Percentiles rank a stretch among this genome's conserved stretches.
phyloP scores from a whole-genome alignment of 2,888 invertebrate genomes.

The Nomada ruficornis region DNA sequence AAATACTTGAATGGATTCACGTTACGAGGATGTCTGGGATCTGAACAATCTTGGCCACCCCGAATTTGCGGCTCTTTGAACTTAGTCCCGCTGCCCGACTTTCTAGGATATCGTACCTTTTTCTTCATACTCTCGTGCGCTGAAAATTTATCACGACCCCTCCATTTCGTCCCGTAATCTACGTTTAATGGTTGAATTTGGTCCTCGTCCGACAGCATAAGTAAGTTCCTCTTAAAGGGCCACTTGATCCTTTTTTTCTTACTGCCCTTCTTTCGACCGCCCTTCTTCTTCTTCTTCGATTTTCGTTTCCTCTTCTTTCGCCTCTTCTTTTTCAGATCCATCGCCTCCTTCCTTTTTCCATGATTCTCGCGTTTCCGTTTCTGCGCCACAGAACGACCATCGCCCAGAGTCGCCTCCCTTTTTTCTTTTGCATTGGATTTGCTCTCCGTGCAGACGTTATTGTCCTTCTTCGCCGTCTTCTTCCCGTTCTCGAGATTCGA shows the following conservation, averaged over 20 bases:
- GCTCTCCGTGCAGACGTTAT: background rate
- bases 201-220: constrained; percentile 55
- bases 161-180: background rate
- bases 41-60: constrained; percentile 85
- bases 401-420: constrained; percentile 1
- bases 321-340: constrained; percentile 9
- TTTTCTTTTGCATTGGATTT: constrained; percentile 21
- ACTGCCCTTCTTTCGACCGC: constrained; percentile 35
- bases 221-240: constrained; percentile 66
- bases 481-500: background rate
- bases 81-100: background rate
- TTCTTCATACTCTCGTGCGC: too few species aligned
- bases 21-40: constrained; percentile 80
- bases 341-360: constrained; percentile 7
- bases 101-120: background rate
- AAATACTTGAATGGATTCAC: constrained; percentile 83
- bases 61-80: constrained; percentile 78
- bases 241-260: constrained; percentile 48
- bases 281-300: constrained; percentile 37
- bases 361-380: background rate
- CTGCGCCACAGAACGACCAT: background rate
- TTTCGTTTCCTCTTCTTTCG: constrained; percentile 38
- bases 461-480: background rate
- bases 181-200: background rate
- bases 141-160: constrained; percentile 5